Base-by-base conservation (phyloP, 2,888 invertebrate species). In the Marasmarcha lunaedactyla region DNA sequence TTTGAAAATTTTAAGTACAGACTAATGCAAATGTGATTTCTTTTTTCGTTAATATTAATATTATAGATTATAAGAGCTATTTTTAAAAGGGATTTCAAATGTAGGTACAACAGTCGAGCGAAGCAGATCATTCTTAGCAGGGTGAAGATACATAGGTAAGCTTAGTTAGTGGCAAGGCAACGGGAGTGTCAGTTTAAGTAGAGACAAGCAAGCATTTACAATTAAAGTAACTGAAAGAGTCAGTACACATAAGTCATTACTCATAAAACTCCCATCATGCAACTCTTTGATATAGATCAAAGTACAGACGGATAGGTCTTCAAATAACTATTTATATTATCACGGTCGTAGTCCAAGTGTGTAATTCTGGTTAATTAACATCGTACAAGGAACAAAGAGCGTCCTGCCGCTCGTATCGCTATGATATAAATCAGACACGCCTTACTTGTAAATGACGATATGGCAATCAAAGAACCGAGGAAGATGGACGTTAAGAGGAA, bases 81-180 rank as follows among this genome's bases (percentile, higher is more conserved):
- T n/a, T n/a, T n/a, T n/a, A n/a, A n/a, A n/a, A n/a, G n/a, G n/a
- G n/a, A n/a, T n/a, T n/a, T n/a, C n/a, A n/a, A n/a, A n/a, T n/a
- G n/a, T n/a, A n/a, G n/a, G 11, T 58, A 63, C 51, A 60, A 60
- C 66, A 57, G 71, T 69, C 72, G 71, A 70, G 74, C 78, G 69
- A 83, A 83, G 81, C 83, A 77, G 78, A 78, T 60, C 81, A 83
- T 79, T 77, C 79, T 78, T 78, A 83, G 81, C 79, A 62, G 68
- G 69, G 71, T 74, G 73, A 76, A 76, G 72, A 71, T 69, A 77
- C 63, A 68, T 63, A 83, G 81, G 83, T 81, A 54, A 76, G 57
- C 70, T 71, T 63, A 77, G 81, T 83, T 83, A 83, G 81, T 83
- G 81, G 79, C 83, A 83, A 77, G 81, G 77, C 76, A 72, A 64